Conservation (phyloP, 2,888 invertebrate genomes). For the Barypeithes pellucidus region DNA sequence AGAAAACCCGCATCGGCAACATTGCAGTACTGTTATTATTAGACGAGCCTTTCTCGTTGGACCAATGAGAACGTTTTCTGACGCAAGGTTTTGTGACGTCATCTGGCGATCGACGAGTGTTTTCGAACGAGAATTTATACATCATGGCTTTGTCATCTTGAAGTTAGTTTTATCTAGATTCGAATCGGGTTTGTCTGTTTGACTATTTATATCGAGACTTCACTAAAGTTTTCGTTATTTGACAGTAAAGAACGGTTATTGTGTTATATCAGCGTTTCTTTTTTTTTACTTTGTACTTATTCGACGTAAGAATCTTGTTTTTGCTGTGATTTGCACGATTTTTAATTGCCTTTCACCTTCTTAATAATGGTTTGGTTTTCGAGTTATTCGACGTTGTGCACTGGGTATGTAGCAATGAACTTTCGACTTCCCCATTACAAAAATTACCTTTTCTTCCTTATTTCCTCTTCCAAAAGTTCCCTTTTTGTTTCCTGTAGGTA, state of each 20-base stretch:
- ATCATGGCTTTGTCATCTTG: neutral
- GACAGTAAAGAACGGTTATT: neutral
- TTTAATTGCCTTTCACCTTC: neutral
- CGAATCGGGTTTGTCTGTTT: neutral
- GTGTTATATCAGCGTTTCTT: neutral
- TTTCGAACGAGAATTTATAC: slow-evolving; percentile 13
- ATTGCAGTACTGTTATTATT: neutral
- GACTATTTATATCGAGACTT: neutral
- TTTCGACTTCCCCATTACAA: too few relatives aligned
- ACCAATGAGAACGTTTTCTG: slow-evolving; percentile 11
- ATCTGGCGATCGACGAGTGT: neutral
- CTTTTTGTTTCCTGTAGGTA: too few relatives aligned
- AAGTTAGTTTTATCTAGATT: slow-evolving; percentile 13
- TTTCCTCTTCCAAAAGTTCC: too few relatives aligned
- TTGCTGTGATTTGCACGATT: neutral
- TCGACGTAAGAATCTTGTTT: slow-evolving; percentile 1
- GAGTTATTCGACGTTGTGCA: slow-evolving; percentile 31
- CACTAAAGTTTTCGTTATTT: neutral
- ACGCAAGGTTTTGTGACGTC: slow-evolving; percentile 12
- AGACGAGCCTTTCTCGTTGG: slow-evolving; percentile 8
- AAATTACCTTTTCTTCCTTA: neutral
- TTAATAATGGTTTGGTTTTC: slow-evolving; percentile 42
- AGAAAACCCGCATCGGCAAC: neutral
- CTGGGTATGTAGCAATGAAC: slow-evolving; percentile 21
- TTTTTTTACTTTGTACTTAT: neutral